Evolutionary conservation across 2,888 invertebrate species (phyloP), one percentile per base, ranked within the genome.

Genomic region (Pterostichus madidus): DNA sequence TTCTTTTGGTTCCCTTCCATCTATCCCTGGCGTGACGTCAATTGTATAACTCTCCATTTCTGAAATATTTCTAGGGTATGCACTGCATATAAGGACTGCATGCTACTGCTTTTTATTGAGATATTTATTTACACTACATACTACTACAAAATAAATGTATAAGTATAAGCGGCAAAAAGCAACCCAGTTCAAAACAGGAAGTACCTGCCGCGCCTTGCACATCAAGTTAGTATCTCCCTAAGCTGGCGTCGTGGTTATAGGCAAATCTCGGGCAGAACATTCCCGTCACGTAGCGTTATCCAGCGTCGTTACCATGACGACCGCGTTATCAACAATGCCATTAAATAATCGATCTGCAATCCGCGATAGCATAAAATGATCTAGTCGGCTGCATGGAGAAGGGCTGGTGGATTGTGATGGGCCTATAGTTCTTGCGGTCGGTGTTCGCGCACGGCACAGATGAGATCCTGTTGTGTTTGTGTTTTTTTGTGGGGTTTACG

Each of bases 301-400:
- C 59, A 10, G 59, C 59, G 31, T 39, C 77, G 77, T 77, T 56
- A 52, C 77, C 77, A 11, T 53, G 53, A 52, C 32, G 52, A 77
- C 77, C 35, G 77, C 77, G 59, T 77, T 77, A 77, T 53, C 77
- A 77, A 77, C 77, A 77, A 77, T 31, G 24, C 39, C 56, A 56
- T 77, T 77, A 77, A 56, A 31, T 32, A 52, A 76, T 76, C 76
- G 76, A 76, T 76, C 76, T 46, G 52, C 31, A 49, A 49, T 49
- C 49, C n/a, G n/a, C 10, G 49, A 49, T 49, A 49, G 49, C 11
- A n/a, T n/a, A 10, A n/a, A 4, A 49, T 49, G 49, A 49, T 49
- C 49, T 49, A 49, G 49, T 49, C 13, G 49, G 2, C 49, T 49
- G 49, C 44, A 24, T 24, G 24, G 24, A 24, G 24, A 24, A 24